These are phyloP conservation scores for Trypoxylon attenuatum DNA, from an alignment of 2,888 invertebrate species.

Conservation along the genomic window DNA sequence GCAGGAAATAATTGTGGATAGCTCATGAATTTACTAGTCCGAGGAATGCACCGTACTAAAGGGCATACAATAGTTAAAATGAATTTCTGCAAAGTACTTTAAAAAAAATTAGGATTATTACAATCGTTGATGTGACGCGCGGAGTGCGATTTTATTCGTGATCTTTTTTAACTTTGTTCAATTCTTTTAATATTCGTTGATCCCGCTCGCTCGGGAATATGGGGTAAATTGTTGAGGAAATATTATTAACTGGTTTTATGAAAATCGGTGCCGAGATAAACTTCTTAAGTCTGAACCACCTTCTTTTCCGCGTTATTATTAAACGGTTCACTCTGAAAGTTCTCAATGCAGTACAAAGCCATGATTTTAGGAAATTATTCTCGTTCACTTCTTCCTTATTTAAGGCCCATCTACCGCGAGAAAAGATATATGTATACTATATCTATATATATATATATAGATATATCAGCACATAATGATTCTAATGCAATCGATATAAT, in stretches of 20 bases:
- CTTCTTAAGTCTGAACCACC: slow-evolving; percentile 2
- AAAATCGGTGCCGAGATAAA: slow-evolving; percentile 13
- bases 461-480: slow-evolving; percentile 17
- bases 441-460: too few species aligned
- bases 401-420: background rate
- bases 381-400: slow-evolving; percentile 3
- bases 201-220: too few species aligned
- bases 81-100: slow-evolving; percentile 8
- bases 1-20: slow-evolving; percentile 5
- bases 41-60: slow-evolving; percentile 9
- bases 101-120: slow-evolving; percentile 2
- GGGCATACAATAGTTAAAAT: slow-evolving; percentile 19
- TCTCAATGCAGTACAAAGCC: slow-evolving; percentile 30
- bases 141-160: background rate
- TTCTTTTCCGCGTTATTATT: slow-evolving; percentile 5
- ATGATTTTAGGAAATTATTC: slow-evolving; percentile 15
- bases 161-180: too few species aligned
- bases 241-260: too few species aligned
- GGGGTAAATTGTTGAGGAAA: too few species aligned
- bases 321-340: too few species aligned
- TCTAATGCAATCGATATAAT: slow-evolving; percentile 10
- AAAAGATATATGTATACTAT: too few species aligned
- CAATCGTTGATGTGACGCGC: background rate
- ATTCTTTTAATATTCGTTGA: too few species aligned
- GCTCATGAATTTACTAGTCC: slow-evolving; percentile 17